Conservation (phyloP, 1,140 invertebrate genomes). For the Holcopasites calliopsidis region DNA sequence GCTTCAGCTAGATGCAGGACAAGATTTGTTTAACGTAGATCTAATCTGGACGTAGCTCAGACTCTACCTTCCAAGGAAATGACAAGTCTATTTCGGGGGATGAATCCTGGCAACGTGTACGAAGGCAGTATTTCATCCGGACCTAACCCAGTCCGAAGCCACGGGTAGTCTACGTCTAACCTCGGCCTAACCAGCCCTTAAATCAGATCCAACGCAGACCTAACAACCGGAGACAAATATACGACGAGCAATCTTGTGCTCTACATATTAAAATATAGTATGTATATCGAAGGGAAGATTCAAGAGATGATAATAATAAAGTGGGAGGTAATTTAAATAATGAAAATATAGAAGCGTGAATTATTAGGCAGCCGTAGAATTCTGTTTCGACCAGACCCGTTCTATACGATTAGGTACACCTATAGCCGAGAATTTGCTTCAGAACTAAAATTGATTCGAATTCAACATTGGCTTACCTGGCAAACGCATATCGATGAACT, state of each 20-base stretch:
- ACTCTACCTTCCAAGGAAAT: conserved; percentile 3
- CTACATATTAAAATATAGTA: not conserved
- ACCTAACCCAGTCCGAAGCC: not conserved
- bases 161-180: conserved; percentile 7
- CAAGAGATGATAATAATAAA: no score
- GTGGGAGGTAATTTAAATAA: no score
- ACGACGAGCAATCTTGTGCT: not conserved
- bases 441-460: no score
- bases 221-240: conserved; percentile 6
- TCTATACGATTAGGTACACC: no score
- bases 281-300: no score
- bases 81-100: conserved; percentile 11
- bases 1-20: no score
- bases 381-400: no score
- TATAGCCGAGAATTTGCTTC: no score
- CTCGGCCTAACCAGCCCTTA: conserved; percentile 1
- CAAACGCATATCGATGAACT: no score
- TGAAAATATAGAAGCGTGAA: no score
- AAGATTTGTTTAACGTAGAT: not conserved
- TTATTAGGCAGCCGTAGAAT: no score
- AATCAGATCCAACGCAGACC: conserved; percentile 16
- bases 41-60: not conserved
- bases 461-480: no score
- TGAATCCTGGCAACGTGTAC: conserved; percentile 14
- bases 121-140: conserved; percentile 4